phyloP scores from a whole-genome alignment of 2,113 vertebrate genomes.

The Eptesicus fuscus region DNA sequence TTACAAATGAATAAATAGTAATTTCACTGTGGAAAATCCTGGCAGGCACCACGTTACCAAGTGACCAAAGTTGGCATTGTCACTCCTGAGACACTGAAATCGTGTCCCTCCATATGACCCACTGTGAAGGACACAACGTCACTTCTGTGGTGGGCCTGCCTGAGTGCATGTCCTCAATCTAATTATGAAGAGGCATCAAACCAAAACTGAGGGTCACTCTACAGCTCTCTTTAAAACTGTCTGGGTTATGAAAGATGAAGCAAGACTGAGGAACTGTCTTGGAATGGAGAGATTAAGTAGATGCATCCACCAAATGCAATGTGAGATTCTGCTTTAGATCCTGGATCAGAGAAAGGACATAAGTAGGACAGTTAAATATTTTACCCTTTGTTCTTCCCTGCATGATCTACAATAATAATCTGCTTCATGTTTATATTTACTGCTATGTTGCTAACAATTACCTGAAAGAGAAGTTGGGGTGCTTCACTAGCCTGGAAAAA shows the following conservation, averaged over 20 bases:
- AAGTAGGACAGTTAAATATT: background rate
- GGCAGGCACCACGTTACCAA: background rate
- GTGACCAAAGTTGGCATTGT: background rate
- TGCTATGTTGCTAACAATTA: too few species aligned
- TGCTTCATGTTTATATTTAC: too few species aligned
- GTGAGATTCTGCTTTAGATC: background rate
- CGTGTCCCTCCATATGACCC: rapidly evolving
- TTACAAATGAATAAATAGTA: background rate
- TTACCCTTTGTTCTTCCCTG: too few species aligned
- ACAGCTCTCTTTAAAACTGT: background rate
- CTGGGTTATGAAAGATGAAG: background rate
- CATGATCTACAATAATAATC: too few species aligned
- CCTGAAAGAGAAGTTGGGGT: too few species aligned
- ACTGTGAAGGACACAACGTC: background rate
- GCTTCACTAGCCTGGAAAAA: too few species aligned
- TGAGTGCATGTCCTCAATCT: too few species aligned
- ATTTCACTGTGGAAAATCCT: background rate
- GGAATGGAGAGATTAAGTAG: background rate
- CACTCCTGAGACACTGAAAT: background rate
- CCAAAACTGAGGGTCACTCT: background rate
- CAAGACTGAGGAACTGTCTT: background rate
- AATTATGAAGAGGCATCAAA: background rate
- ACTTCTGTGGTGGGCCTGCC: background rate
- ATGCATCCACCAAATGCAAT: rapidly evolving
- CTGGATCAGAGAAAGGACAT: background rate